Evolutionary conservation across 2,113 vertebrate species (phyloP).

Genomic region (Scolopax mira): DNA sequence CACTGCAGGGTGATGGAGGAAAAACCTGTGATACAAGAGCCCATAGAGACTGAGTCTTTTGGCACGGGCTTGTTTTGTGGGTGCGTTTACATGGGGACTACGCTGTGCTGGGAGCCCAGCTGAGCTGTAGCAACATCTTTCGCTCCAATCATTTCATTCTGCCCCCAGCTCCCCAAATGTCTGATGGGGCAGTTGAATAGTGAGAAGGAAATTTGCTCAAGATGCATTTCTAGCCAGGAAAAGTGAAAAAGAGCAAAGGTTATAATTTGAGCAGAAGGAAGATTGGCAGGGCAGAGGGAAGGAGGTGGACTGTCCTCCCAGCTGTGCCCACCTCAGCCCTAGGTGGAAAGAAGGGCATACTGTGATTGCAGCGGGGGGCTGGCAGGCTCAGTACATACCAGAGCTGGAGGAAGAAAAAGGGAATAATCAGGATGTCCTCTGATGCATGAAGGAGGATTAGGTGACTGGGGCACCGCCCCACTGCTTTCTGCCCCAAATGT

Average conservation of each 20-base stretch:
- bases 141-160: neutral
- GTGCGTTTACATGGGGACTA: neutral
- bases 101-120: rapidly evolving
- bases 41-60: neutral
- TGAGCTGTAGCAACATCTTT: neutral
- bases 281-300: no score
- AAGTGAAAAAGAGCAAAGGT: neutral
- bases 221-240: neutral
- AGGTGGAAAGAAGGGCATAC: neutral
- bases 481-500: neutral
- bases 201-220: neutral
- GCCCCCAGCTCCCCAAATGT: no score
- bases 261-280: neutral
- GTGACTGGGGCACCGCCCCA: neutral
- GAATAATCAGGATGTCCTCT: neutral
- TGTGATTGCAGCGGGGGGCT: neutral
- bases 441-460: neutral
- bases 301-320: rapidly evolving
- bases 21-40: neutral
- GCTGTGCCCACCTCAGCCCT: rapidly evolving
- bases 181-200: neutral
- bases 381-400: neutral
- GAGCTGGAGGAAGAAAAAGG: neutral
- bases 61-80: rapidly evolving
- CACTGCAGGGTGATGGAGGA: neutral